phyloP scores from a whole-genome alignment of 2,888 invertebrate genomes.

The Hydroisotoma schaefferi region DNA sequence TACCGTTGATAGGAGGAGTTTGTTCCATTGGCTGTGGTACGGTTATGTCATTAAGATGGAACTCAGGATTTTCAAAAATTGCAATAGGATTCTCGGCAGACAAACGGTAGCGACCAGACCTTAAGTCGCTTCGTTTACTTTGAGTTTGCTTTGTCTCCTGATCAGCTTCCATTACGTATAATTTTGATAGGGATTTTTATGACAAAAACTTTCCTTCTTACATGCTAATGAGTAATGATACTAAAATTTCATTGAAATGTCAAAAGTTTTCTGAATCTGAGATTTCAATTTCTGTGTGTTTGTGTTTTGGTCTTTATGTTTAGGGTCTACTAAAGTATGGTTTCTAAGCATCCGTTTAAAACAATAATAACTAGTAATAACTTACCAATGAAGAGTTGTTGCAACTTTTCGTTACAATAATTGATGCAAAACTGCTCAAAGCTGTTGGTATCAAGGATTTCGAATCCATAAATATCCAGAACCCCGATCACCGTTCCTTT shows the following conservation, averaged over 20 bases:
- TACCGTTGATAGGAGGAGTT: background rate
- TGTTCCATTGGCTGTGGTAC: too few species aligned
- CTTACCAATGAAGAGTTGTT: conserved; percentile 91
- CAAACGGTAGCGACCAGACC: conserved; percentile 17
- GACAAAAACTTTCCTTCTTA: too few species aligned
- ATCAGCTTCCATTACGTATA: too few species aligned
- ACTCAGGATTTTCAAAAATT: conserved; percentile 41
- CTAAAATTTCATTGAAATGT: too few species aligned
- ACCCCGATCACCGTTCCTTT: conserved; percentile 84
- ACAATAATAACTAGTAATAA: too few species aligned
- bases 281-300: background rate
- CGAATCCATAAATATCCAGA: conserved; percentile 97
- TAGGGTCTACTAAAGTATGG: too few species aligned
- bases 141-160: too few species aligned
- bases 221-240: too few species aligned
- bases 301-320: background rate
- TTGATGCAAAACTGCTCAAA: conserved; percentile 99
- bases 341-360: too few species aligned
- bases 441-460: conserved; percentile 94
- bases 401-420: conserved; percentile 97
- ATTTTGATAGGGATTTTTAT: too few species aligned
- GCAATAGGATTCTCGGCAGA: conserved; percentile 23
- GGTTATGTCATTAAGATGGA: conserved; percentile 21
- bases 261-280: too few species aligned
- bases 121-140: background rate